A percentile compares a stretch with the other conserved stretches of the same genome.
Conservation (phyloP, 1,140 invertebrate genomes). For the Agraylea sexmaculata region DNA sequence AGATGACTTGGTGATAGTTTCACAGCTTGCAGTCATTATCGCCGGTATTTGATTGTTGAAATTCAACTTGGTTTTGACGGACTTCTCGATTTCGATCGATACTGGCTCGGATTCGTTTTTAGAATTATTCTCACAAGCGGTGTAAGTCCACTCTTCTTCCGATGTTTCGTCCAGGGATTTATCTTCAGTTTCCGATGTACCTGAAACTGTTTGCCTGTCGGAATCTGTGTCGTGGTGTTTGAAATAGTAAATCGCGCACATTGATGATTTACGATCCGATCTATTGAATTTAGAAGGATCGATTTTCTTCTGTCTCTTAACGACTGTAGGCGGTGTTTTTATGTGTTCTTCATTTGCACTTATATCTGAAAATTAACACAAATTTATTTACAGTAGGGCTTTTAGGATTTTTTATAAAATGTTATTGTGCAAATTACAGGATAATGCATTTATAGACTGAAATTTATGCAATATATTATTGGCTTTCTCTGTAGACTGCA, state of each 20-base stretch:
- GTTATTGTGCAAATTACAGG: constrained; percentile 4
- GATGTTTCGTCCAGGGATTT: constrained; percentile 49
- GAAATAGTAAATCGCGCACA: constrained; percentile 71
- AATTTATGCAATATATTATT: neutral
- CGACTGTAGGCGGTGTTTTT: constrained; percentile 32
- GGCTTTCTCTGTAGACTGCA: neutral
- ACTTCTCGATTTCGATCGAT: constrained; percentile 5
- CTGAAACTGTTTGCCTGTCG: constrained; percentile 37
- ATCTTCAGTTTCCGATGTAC: constrained; percentile 36
- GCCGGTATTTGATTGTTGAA: constrained; percentile 8
- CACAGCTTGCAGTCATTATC: neutral
- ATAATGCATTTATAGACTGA: neutral
- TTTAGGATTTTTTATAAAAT: neutral
- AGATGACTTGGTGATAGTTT: constrained; percentile 3
- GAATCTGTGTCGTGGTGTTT: constrained; percentile 75
- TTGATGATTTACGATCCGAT: constrained; percentile 63
- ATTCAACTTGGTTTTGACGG: constrained; percentile 10
- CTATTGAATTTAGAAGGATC: constrained; percentile 48
- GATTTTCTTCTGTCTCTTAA: constrained; percentile 35
- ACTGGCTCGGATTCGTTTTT: neutral
- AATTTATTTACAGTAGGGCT: constrained; percentile 1
- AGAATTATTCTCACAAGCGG: constrained; percentile 30
- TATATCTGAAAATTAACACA: constrained; percentile 13
- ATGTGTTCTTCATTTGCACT: constrained; percentile 19
- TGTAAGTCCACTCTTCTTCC: constrained; percentile 57